Conservation (phyloP, 2,113 vertebrate genomes). For the Onychorhynchus coronatus region DNA sequence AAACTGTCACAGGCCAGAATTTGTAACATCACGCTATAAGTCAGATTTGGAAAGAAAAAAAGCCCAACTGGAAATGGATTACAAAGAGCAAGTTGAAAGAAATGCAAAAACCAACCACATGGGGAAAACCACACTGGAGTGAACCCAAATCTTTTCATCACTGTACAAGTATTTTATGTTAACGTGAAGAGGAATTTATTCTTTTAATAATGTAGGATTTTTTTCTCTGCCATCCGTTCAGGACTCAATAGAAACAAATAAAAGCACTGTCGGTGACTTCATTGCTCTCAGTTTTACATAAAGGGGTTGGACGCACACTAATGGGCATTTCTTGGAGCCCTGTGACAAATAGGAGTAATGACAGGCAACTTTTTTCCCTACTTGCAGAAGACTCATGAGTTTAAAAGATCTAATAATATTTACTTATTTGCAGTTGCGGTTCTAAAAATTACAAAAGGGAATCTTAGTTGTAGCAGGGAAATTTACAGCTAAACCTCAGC, state of each 20-base stretch:
- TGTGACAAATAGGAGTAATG: neutral
- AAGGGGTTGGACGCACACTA: neutral
- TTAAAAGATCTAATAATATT: neutral
- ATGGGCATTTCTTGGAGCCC: neutral
- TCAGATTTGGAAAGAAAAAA: neutral
- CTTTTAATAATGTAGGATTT: neutral
- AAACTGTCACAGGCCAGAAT: neutral
- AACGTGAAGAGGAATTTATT: neutral
- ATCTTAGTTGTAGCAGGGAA: neutral
- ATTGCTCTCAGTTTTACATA: neutral
- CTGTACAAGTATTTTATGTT: neutral
- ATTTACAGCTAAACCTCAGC: neutral
- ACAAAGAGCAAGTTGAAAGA: conserved; percentile 9
- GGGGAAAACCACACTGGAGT: conserved; percentile 19
- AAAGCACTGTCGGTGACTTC: neutral
- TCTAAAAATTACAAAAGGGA: neutral
- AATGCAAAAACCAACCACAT: neutral
- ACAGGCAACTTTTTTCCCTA: neutral
- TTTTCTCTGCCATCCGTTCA: neutral
- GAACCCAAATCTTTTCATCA: neutral
- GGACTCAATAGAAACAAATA: neutral
- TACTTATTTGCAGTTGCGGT: neutral
- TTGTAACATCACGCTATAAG: neutral
- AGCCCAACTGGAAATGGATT: neutral
- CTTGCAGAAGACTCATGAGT: neutral